Evolutionary conservation across 2,797 vertebrate species (phyloP).

Genomic region (Lerista edwardsae): DNA sequence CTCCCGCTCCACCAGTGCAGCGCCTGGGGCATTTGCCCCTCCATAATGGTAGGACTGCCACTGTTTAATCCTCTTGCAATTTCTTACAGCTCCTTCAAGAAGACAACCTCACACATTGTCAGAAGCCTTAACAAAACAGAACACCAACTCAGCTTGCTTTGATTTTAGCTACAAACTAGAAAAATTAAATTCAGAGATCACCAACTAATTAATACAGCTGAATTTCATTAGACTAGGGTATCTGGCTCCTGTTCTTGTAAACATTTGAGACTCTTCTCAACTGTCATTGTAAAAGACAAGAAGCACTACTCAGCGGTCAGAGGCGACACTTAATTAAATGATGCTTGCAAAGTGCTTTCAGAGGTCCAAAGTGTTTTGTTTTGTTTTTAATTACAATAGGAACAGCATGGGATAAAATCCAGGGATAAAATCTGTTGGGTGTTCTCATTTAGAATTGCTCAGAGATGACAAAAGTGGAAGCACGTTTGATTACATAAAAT

Average conservation of each 20-base stretch:
- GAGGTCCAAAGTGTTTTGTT: neutral
- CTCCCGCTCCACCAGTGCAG: too few relatives aligned
- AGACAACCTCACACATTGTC: neutral
- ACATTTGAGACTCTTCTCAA: neutral
- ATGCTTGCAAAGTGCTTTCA: accelerated
- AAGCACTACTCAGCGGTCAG: neutral
- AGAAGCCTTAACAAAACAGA: neutral
- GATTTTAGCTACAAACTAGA: too few relatives aligned
- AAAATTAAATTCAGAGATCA: neutral
- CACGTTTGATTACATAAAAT: neutral
- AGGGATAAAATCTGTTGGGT: neutral
- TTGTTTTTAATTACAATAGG: accelerated
- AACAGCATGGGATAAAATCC: neutral
- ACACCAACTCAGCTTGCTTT: neutral
- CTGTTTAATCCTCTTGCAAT: neutral
- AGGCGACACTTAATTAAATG: accelerated
- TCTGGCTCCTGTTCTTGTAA: neutral
- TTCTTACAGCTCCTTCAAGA: neutral
- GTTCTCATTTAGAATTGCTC: neutral
- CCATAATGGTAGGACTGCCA: too few relatives aligned
- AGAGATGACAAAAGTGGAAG: neutral
- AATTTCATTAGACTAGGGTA: neutral
- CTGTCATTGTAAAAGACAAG: neutral
- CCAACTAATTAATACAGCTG: neutral
- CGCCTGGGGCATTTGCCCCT: too few relatives aligned